A percentile compares a stretch with the other conserved stretches of the same genome.
Evolutionary conservation across 2,888 invertebrate genomes (phyloP).

Genomic region (Papilio elwesi): DNA sequence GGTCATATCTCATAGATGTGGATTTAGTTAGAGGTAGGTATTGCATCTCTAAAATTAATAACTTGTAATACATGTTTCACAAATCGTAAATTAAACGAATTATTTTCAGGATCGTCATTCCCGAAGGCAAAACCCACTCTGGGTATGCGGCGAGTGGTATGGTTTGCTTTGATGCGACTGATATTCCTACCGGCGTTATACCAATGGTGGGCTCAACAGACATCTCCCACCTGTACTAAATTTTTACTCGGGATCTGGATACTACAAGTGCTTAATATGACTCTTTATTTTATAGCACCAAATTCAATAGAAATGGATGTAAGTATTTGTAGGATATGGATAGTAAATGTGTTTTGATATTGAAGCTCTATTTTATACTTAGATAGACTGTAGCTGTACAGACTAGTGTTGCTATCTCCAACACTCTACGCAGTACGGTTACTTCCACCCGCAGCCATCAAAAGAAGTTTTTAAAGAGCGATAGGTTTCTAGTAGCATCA

Average conservation of each 20-base stretch:
- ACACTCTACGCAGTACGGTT: too few relatives aligned
- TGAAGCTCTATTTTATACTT: too few relatives aligned
- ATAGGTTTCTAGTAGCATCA: too few relatives aligned
- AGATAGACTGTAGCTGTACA: too few relatives aligned
- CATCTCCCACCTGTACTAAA: slow-evolving; percentile 89
- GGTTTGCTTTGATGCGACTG: slow-evolving; percentile 91
- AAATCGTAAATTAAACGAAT: too few relatives aligned
- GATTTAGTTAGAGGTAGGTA: slow-evolving; percentile 96
- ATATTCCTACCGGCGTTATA: slow-evolving; percentile 93
- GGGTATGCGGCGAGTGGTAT: slow-evolving; percentile 92
- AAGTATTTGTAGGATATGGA: slow-evolving; percentile 51
- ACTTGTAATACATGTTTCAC: neutral
- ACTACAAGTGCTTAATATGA: slow-evolving; percentile 87
- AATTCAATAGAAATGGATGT: slow-evolving; percentile 80
- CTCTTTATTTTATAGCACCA: slow-evolving; percentile 79
- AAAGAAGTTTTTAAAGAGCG: too few relatives aligned
- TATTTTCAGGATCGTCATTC: slow-evolving; percentile 92
- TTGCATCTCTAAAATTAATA: neutral
- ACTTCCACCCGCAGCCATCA: too few relatives aligned
- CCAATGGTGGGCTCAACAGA: slow-evolving; percentile 96
- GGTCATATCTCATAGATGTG: slow-evolving; percentile 97
- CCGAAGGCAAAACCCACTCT: slow-evolving; percentile 98
- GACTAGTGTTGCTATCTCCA: too few relatives aligned
- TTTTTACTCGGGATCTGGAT: slow-evolving; percentile 91
- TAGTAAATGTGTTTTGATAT: too few relatives aligned